phyloP scores from a whole-genome alignment of 1,140 invertebrate species.

The Drosophila pectinifera region DNA sequence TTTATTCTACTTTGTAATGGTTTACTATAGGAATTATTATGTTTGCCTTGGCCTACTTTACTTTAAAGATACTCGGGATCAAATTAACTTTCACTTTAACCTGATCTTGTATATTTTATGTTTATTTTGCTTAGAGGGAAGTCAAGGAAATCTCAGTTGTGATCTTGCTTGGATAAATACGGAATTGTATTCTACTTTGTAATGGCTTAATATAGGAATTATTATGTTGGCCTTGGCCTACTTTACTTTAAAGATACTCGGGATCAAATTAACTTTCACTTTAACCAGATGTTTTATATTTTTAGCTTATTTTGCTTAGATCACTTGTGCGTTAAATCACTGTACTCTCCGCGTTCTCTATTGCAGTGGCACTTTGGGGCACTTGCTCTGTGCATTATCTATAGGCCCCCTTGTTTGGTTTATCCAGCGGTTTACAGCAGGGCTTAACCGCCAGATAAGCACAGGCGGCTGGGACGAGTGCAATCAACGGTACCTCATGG shows the following conservation, averaged over 20 bases:
- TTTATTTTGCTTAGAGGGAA: too few relatives aligned
- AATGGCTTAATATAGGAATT: too few relatives aligned
- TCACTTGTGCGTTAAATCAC: neutral
- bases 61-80: too few relatives aligned
- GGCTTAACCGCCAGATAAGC: constrained; percentile 27
- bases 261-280: too few relatives aligned
- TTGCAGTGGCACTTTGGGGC: constrained; percentile 11
- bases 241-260: too few relatives aligned
- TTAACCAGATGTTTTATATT: neutral
- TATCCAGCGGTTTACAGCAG: constrained; percentile 21
- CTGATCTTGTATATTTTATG: neutral
- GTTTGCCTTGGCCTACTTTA: neutral
- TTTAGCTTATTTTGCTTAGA: too few relatives aligned
- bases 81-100: too few relatives aligned
- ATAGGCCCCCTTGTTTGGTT: neutral
- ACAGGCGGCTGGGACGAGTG: neutral
- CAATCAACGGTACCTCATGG: constrained; percentile 38
- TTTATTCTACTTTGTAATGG: neutral
- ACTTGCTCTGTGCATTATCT: constrained; percentile 5
- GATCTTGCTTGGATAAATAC: too few relatives aligned
- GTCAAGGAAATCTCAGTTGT: neutral
- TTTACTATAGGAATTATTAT: too few relatives aligned
- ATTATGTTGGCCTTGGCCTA: neutral
- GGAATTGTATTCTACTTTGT: neutral
- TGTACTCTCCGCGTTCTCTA: neutral